These are phyloP conservation scores for Neoascia interrupta DNA, from an alignment of 2,888 invertebrate genomes.

Conservation along the genomic window DNA sequence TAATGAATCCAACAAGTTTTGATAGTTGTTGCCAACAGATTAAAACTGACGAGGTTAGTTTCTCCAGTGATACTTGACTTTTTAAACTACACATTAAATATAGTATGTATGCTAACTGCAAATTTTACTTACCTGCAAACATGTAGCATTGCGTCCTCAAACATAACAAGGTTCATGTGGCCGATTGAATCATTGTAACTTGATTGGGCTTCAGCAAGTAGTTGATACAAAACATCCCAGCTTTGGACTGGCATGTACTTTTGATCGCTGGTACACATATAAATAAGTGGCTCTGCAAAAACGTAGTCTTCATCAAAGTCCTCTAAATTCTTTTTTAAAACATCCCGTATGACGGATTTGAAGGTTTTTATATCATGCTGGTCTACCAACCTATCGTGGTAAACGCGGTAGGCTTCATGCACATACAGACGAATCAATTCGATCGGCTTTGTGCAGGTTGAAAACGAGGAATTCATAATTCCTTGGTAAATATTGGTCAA, in stretches of 20 bases:
- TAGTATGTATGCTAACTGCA: no score
- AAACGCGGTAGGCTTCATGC: conserved; percentile 95
- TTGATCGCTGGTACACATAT: conserved; percentile 87
- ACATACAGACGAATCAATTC: conserved; percentile 92
- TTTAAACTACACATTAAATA: no score
- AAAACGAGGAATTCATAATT: conserved; percentile 89
- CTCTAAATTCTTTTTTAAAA: conserved; percentile 89
- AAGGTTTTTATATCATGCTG: conserved; percentile 88
- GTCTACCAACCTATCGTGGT: conserved; percentile 94
- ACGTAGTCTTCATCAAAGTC: conserved; percentile 89
- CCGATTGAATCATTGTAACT: conserved; percentile 94
- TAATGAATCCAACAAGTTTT: no score
- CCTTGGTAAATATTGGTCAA: conserved; percentile 97
- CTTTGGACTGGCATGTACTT: conserved; percentile 91
- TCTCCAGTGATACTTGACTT: no score
- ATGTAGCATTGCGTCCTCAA: conserved; percentile 97
- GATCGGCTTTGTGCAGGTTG: conserved; percentile 85
- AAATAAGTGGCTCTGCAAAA: conserved; percentile 89
- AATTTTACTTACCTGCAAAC: conserved; percentile 87
- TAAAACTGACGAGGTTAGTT: no score
- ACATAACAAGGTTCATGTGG: conserved; percentile 96
- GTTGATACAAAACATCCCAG: conserved; percentile 86
- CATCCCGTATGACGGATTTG: conserved; percentile 86
- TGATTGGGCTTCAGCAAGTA: conserved; percentile 89
- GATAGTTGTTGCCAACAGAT: no score